Evolutionary conservation across 1,140 invertebrate genomes (phyloP).

Genomic region (Berghia stephanieae): DNA sequence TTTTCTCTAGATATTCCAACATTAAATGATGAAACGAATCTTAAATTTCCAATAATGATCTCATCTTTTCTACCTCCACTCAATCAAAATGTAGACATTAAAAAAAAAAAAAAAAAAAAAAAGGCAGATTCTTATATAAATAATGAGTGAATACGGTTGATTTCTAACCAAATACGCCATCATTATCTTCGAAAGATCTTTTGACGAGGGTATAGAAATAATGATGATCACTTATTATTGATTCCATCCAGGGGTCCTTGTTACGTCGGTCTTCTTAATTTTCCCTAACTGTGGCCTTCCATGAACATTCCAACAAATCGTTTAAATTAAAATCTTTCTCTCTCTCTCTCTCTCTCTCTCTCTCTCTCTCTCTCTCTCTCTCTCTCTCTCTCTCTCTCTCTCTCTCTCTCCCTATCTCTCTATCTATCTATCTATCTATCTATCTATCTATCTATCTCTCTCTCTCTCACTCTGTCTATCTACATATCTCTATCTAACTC

Average conservation of each 20-base stretch:
- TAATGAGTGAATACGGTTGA: neutral
- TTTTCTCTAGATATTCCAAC: no score
- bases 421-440: conserved; percentile 4
- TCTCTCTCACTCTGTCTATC: neutral
- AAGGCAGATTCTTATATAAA: neutral
- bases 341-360: neutral
- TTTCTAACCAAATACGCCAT: neutral
- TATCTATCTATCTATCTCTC: neutral
- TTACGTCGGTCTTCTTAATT: no score
- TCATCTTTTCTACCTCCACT: conserved; percentile 12
- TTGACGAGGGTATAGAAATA: neutral
- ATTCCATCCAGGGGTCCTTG: neutral
- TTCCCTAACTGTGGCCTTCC: neutral
- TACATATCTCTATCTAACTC: neutral
- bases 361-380: neutral
- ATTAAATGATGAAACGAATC: no score
- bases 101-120: neutral
- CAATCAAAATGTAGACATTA: neutral
- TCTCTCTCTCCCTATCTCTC: neutral
- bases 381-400: neutral
- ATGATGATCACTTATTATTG: neutral
- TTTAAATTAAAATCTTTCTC: neutral
- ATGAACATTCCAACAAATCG: neutral
- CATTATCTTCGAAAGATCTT: neutral
- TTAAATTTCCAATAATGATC: no score